Conservation (phyloP, 2,113 vertebrate species). For the Agelaius phoeniceus region DNA sequence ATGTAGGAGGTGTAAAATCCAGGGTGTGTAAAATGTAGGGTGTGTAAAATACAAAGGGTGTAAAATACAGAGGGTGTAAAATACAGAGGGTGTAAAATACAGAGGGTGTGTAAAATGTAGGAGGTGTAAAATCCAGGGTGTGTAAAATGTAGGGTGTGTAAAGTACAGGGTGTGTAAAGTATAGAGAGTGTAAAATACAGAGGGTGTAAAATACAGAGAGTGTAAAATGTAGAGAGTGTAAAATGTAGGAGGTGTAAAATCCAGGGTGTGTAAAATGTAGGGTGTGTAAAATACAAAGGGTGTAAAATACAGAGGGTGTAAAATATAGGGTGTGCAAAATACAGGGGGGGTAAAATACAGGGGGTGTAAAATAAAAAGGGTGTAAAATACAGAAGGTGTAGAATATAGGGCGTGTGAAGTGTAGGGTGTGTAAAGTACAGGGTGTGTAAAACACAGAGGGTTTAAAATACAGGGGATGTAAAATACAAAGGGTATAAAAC, state of each 20-base stretch:
- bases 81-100: no score
- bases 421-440: not conserved
- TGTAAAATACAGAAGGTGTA: no score
- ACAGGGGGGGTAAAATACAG: fast-evolving
- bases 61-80: no score
- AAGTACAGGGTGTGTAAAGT: fast-evolving
- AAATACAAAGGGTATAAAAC: no score
- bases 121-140: fast-evolving
- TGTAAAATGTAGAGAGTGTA: not conserved
- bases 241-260: fast-evolving
- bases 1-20: fast-evolving
- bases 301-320: not conserved
- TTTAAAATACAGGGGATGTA: not conserved
- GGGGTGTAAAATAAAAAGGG: not conserved
- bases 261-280: fast-evolving
- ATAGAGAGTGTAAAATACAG: not conserved
- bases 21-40: not conserved
- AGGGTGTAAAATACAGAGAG: fast-evolving
- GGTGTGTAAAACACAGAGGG: fast-evolving
- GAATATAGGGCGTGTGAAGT: no score
- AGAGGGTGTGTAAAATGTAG: no score
- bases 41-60: no score
- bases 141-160: no score
- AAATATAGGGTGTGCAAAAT: not conserved
- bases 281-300: fast-evolving